These are phyloP conservation scores for Hedychridium roseum DNA, from an alignment of 2,888 invertebrate species.

Conservation along the genomic window DNA sequence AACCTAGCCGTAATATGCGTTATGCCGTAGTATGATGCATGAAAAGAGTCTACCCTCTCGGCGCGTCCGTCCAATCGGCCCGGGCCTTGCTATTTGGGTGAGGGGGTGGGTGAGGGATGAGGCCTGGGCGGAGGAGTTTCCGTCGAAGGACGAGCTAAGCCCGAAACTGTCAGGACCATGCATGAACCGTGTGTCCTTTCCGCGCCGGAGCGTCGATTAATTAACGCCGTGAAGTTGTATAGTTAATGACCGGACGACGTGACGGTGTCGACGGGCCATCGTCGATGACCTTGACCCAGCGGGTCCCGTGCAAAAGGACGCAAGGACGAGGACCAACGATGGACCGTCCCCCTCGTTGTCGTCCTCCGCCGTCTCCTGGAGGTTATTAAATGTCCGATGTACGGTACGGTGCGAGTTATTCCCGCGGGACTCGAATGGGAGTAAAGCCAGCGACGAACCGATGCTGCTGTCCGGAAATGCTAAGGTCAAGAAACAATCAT, in stretches of 20 bases:
- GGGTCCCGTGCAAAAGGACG: not conserved
- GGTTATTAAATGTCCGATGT: too few species aligned
- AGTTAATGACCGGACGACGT: too few species aligned
- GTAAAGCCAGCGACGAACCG: too few species aligned
- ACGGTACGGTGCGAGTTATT: too few species aligned
- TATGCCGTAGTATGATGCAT: constrained; percentile 38
- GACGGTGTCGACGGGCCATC: constrained; percentile 31
- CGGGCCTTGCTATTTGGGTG: not conserved
- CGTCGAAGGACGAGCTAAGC: constrained; percentile 32
- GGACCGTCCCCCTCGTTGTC: too few species aligned
- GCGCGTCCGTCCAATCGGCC: too few species aligned
- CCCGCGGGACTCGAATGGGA: too few species aligned
- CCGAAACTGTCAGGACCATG: constrained; percentile 43
- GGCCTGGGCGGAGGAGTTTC: constrained; percentile 6
- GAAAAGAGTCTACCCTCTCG: constrained; percentile 23
- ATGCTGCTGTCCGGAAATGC: too few species aligned
- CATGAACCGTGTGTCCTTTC: constrained; percentile 44
- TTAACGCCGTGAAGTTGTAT: constrained; percentile 38
- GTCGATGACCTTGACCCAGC: constrained; percentile 23
- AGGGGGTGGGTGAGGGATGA: not conserved
- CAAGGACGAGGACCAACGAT: too few species aligned
- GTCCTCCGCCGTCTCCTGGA: too few species aligned
- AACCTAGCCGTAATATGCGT: constrained; percentile 38
- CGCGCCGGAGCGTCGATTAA: constrained; percentile 42
- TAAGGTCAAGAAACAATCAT: too few species aligned